Evolutionary conservation across 2,888 invertebrate species (phyloP), one percentile per base, ranked within the genome.

Genomic region (Piscicola geometra): DNA sequence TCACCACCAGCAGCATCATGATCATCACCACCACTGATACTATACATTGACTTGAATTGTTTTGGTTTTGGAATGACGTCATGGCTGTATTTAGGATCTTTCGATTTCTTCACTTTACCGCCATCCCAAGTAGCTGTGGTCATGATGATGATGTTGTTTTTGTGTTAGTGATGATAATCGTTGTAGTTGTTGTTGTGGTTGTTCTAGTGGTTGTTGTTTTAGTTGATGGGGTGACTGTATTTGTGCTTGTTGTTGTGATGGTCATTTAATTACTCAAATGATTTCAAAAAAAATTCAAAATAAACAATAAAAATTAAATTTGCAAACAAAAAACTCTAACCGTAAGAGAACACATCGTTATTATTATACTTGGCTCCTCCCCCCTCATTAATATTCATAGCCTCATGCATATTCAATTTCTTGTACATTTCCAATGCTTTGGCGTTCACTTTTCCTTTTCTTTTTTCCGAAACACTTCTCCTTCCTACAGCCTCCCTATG

Each of bases 381-480:
- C 5, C n/a, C 25, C 9, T 56, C 60, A 21, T 25, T 25, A 21
- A 9, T 56, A 56, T 56, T 15, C 5, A 25, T 18, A 56, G 67
- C 21, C 28, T 18, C 5, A 32, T 3, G 15, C 12, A 18, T 35
- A 30, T 76, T 76, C 18, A 75, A 41, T 56, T 77, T 66, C 25
- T 75, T 76, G 50, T 75, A 77, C 41, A 77, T 56, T 15, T 77
- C 77, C 15, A 73, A 69, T n/a, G n/a, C 35, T 52, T 70, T 64
- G 15, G 77, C 75, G 47, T 75, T 71, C 12, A 28, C 32, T 30
- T 77, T 50, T 21, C 75, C 75, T 67, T 77, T 77, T 9, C 77
- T 56, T 60, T 77, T 77, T 47, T 77, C 77, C 5, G 77, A 77
- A 15, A 77, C 71, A 56, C 77, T 77, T 71, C 71, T 75, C 25